Evolutionary conservation across 2,113 vertebrate species (phyloP), one percentile per base, ranked within the genome.

Genomic region (Heliornis fulica): DNA sequence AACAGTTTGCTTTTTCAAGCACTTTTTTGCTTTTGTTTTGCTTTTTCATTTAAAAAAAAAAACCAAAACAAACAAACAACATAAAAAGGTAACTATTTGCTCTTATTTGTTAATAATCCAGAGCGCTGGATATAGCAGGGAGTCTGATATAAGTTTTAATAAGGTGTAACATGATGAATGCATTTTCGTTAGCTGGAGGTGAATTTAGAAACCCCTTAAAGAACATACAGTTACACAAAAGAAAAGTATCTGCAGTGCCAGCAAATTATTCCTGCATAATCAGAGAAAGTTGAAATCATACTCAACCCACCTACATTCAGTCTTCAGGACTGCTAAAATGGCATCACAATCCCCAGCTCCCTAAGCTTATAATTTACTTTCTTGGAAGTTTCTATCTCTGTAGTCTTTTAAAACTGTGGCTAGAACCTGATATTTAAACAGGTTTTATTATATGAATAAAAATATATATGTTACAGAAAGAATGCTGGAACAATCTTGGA

Each of bases 391-490:
- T 91, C 51, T 88, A 88, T 59, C 21, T 96, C 51, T 32, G 23
- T 34, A 74, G 43, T 92, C 41, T 94, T n/a, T 88, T 83, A 90
- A 83, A 93, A 92, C 22, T 56, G 45, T 61, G 32, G 9, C n/a
- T 83, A 66, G 38, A 77, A 93, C 10, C 11, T 95, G 87, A 80
- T 95, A 88, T 97, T 95, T 96, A 86, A 95, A 88, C 71, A 90
- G 74, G 48, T 4, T 61, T 95, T 93, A 72, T 90, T 80, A 20
- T 61, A 71, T 45, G 26, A 96, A 65, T 72, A 65, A 40, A 85
- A 83, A 85, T 64, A 84, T 31, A 64, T 57, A 50, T n/a, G n/a
- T 32, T 40, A 85, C 13, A 43, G 45, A 83, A 87, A 65, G 34
- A 83, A 94, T 80, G 8, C 9, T 86, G 29, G 63, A 93, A 76